Base-by-base conservation (phyloP, 2,888 invertebrate genomes). In the Ametastegia equiseti region DNA sequence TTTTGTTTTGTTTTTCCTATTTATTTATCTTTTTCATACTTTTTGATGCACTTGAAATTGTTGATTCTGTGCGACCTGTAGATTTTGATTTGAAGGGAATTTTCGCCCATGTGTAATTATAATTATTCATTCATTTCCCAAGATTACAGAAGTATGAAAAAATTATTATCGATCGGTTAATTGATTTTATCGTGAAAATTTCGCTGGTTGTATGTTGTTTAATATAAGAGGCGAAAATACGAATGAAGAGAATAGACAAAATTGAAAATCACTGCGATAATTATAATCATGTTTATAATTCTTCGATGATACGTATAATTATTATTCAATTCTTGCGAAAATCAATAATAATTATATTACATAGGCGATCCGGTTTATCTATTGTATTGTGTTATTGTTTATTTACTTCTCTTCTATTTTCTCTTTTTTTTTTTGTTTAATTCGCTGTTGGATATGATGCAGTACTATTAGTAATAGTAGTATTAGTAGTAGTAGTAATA, bases 61-160 rank as follows among this genome's bases (percentile, higher is more conserved):
- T 87, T 87, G 82, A 85, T 83, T 88, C 86, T 89, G 89, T 90
- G 90, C 89, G 89, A 91, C 91, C n/a, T 91, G 91, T 88, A 89
- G 90, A 90, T 91, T 91, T 88, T 91, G 90, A 91, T 91, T 91
- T 90, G 88, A 88, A 87, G 89, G 71, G 91, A 88, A 88, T 85
- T 83, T 85, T 88, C 88, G 87, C 83, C 83, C n/a, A n/a, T n/a
- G n/a, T n/a, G 86, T 82, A 82, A 63, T 47, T 80, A 78, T 83
- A 30, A 86, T 54, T 54, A 54, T 54, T 23, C 54, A 23, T 3
- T 23, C 11, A n/a, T n/a, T n/a, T n/a, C n/a, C n/a, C n/a, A n/a
- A n/a, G n/a, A n/a, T n/a, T n/a, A n/a, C n/a, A n/a, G n/a, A n/a
- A n/a, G n/a, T n/a, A n/a, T n/a, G n/a, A n/a, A n/a, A n/a, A n/a